phyloP scores from a whole-genome alignment of 2,113 vertebrate species.

The Tretioscincus oriximinensis region DNA sequence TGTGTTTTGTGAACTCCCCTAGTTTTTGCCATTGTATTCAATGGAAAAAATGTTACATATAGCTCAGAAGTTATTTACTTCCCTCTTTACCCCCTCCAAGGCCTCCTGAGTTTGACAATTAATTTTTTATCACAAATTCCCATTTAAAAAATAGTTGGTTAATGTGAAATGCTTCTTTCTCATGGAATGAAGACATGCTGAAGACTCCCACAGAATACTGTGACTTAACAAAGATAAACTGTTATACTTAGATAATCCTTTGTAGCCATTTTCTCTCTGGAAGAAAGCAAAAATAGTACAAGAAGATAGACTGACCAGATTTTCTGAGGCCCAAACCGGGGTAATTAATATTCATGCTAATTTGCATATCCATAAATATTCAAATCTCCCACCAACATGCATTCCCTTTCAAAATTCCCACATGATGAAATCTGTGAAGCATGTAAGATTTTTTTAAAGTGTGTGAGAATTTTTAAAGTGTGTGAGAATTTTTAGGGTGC shows the following conservation, averaged over 20 bases:
- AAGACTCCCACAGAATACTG: constrained; percentile 21
- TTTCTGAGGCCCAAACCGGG: no score
- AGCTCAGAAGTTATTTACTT: not conserved
- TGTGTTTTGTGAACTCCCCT: not conserved
- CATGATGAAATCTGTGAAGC: no score
- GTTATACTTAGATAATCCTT: constrained; percentile 14
- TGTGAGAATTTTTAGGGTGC: no score
- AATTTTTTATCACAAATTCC: constrained; percentile 36
- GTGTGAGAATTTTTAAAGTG: no score
- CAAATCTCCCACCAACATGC: no score
- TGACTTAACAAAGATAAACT: not conserved
- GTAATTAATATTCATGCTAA: no score
- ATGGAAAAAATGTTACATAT: fast-evolving
- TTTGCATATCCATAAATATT: no score
- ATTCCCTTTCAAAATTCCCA: no score
- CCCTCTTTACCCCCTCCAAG: not conserved
- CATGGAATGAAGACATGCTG: constrained; percentile 35
- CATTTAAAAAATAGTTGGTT: constrained; percentile 25
- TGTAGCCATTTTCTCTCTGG: not conserved
- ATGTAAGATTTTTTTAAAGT: no score
- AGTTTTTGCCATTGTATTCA: not conserved
- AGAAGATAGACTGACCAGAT: no score
- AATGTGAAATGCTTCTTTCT: constrained; percentile 28
- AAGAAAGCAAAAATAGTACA: not conserved
- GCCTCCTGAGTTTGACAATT: constrained; percentile 2